Percentiles rank a stretch among this genome's conserved stretches.
These are phyloP conservation scores for Leguminivora glycinivorella DNA, from an alignment of 1,140 invertebrate genomes.

Conservation along the genomic window DNA sequence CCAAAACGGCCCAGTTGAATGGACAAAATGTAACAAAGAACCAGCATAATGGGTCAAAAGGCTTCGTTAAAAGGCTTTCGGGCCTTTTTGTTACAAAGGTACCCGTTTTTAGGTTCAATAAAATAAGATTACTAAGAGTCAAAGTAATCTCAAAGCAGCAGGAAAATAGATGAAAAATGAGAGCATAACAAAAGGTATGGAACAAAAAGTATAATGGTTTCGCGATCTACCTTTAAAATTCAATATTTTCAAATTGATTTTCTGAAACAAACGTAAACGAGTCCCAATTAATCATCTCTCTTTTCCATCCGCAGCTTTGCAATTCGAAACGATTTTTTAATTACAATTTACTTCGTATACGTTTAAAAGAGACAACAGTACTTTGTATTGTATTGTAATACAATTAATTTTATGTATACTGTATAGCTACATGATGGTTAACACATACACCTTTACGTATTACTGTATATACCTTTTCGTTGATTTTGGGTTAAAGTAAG, in stretches of 20 bases:
- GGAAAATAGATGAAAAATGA: background rate
- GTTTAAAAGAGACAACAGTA: background rate
- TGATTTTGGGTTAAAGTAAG: no score
- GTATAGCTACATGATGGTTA: no score
- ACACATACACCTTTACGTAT: no score
- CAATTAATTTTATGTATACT: no score
- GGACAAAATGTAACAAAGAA: conserved; percentile 26
- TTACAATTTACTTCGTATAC: background rate
- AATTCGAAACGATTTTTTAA: conserved; percentile 1
- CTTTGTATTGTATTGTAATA: background rate
- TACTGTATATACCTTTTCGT: no score
- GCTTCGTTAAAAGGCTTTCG: conserved; percentile 27
- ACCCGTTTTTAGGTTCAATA: conserved; percentile 17
- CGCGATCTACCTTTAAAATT: background rate
- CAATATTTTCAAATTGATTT: background rate
- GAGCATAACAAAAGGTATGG: background rate
- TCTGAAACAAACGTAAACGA: background rate
- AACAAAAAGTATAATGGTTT: background rate
- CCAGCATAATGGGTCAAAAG: conserved; percentile 19
- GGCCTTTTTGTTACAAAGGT: conserved; percentile 1
- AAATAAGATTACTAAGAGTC: conserved; percentile 8
- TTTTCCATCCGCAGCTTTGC: background rate
- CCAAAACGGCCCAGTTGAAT: conserved; percentile 11
- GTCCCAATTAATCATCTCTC: conserved; percentile 10
- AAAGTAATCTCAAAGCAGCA: background rate